Base-by-base conservation (phyloP, 1,140 invertebrate species). In the Macrocentrus cingulum region DNA sequence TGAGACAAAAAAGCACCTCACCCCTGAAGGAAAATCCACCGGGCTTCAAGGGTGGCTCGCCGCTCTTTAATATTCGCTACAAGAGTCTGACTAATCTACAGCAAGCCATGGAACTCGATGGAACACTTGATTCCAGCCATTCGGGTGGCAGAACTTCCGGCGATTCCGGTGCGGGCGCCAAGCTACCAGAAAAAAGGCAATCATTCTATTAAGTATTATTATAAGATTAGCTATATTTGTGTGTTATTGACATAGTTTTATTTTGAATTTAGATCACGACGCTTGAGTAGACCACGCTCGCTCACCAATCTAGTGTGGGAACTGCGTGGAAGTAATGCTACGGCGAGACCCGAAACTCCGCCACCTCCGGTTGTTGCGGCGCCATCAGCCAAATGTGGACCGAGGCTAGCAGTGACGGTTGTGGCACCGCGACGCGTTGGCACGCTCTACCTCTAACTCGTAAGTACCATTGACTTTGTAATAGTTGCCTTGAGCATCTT, bases 261-360 rank as follows among this genome's bases (percentile, higher is more conserved):
- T n/a, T n/a, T n/a, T n/a, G n/a, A n/a, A n/a, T n/a, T n/a, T n/a
- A 80, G 78, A 73, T 90, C 87, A 45, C 81, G 88, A 61, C 86
- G 87, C 63, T 69, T 90, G 57, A 89, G 87, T 54, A 84, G 89
- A 74, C 91, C 91, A 8, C 85, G 90, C 61, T 93, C 91, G 55
- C 81, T 94, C 66, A 92, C 90, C 36, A 93, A 94, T 81, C 82
- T 94, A 61, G 90, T 93, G 37, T 93, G 91, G 90, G 89, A 91
- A 71, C 74, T 89, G 54, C 83, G 87, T 62, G 87, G 84, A 11
- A 77, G 72, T 62, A 74, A 65, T 37, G 74, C 68, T 22, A 67
- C 70, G 70, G 80, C 61, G 72, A 82, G 74, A 66, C 77, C 70
- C 56, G 77, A 75, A 79, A 82, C 76, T 70, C 84, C 74, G 48